phyloP scores from a whole-genome alignment of 2,888 invertebrate genomes.

The Ligdia adustata region DNA sequence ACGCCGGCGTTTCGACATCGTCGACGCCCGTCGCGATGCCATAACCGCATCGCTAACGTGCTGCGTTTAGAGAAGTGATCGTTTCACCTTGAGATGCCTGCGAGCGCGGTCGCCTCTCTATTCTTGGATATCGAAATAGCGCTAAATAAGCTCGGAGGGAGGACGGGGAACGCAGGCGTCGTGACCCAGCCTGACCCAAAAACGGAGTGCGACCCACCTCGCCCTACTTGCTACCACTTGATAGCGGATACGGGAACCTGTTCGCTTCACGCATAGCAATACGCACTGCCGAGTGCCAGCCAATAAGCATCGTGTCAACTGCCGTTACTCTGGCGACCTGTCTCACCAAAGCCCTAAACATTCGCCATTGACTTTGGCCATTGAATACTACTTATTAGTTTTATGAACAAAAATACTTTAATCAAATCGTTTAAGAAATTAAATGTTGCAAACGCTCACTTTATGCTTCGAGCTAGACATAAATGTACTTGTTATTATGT shows the following conservation, averaged over 20 bases:
- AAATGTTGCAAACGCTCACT: too few species aligned
- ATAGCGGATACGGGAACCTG: conserved; percentile 77
- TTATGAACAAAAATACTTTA: conserved; percentile 5
- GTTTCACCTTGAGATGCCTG: conserved; percentile 76
- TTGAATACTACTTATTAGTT: conserved; percentile 14
- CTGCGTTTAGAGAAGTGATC: conserved; percentile 79
- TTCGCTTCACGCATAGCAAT: conserved; percentile 54
- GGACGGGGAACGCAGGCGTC: conserved; percentile 75
- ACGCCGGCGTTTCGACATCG: conserved; percentile 65
- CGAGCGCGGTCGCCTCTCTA: conserved; percentile 70
- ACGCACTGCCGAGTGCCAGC: conserved; percentile 42
- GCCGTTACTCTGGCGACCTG: conserved; percentile 63
- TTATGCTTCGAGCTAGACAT: not conserved
- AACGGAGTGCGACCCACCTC: conserved; percentile 70
- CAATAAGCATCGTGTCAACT: conserved; percentile 37
- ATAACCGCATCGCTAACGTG: conserved; percentile 76
- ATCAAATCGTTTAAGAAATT: too few species aligned
- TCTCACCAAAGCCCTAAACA: conserved; percentile 10
- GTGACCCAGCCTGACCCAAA: conserved; percentile 82
- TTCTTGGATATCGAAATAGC: conserved; percentile 71
- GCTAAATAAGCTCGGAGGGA: conserved; percentile 64
- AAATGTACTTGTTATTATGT: not conserved
- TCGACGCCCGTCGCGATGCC: conserved; percentile 64
- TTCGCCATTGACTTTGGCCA: conserved; percentile 42
- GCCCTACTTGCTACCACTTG: conserved; percentile 62